Evolutionary conservation across 2,797 vertebrate species (phyloP).

Genomic region (Macroramphosus scolopax): DNA sequence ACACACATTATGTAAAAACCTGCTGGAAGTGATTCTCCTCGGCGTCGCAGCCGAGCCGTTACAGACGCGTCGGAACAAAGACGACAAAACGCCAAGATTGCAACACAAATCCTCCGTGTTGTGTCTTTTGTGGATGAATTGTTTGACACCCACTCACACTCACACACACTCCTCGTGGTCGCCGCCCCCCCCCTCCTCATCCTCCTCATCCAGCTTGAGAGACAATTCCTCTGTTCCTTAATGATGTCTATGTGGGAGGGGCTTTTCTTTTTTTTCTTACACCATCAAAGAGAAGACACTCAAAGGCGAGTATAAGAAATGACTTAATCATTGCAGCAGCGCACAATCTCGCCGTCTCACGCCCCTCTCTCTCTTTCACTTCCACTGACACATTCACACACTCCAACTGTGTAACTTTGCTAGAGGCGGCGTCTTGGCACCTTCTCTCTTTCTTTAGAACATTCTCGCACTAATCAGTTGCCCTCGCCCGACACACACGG

Average conservation of each 20-base stretch:
- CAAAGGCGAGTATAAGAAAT: conserved; percentile 62
- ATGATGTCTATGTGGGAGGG: conserved; percentile 69
- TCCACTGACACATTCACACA: conserved; percentile 20
- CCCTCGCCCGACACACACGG: conserved; percentile 46
- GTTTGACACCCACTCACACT: conserved; percentile 26
- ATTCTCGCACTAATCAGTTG: conserved; percentile 68
- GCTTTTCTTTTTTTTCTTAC: conserved; percentile 37
- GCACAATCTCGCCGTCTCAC: conserved; percentile 24
- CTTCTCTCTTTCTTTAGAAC: conserved; percentile 63
- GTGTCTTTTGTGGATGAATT: conserved; percentile 46
- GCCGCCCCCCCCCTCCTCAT: conserved; percentile 13
- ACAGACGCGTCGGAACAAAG: conserved; percentile 35
- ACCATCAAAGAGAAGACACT: conserved; percentile 66
- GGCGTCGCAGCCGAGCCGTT: conserved; percentile 3
- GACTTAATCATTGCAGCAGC: conserved; percentile 69
- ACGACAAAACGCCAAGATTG: conserved; percentile 33
- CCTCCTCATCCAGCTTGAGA: conserved; percentile 55
- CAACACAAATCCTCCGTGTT: conserved; percentile 53
- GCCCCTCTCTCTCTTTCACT: conserved; percentile 1
- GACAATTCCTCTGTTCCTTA: conserved; percentile 66
- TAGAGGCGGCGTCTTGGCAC: conserved; percentile 58
- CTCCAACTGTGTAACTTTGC: conserved; percentile 59
- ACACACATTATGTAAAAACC: conserved; percentile 33
- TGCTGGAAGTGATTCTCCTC: conserved; percentile 11
- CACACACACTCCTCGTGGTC: conserved; percentile 3